phyloP scores from a whole-genome alignment of 2,797 vertebrate species.

The Sebastiscus albofasciatus region DNA sequence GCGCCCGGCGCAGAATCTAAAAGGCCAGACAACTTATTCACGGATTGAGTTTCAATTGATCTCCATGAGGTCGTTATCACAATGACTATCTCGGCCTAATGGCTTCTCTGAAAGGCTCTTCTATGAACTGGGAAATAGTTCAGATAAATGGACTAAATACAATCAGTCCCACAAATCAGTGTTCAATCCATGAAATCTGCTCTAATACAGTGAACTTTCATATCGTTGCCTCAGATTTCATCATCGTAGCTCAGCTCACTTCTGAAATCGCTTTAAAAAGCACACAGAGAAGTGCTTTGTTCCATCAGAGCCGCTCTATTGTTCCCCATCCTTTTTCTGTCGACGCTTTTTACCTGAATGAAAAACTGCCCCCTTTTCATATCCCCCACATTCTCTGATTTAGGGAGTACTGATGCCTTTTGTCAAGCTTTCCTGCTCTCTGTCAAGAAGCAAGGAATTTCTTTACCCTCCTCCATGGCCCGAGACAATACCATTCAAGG shows the following conservation, averaged over 20 bases:
- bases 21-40: slow-evolving; percentile 48
- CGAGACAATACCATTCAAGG: slow-evolving; percentile 81
- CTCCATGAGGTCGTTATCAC: slow-evolving; percentile 51
- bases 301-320: slow-evolving; percentile 45
- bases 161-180: slow-evolving; percentile 50
- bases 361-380: slow-evolving; percentile 67
- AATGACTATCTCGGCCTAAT: slow-evolving; percentile 57
- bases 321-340: slow-evolving; percentile 49
- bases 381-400: slow-evolving; percentile 65
- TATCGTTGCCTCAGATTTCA: slow-evolving; percentile 70
- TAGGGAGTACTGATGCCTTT: slow-evolving; percentile 71
- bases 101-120: slow-evolving; percentile 61
- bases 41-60: slow-evolving; percentile 77
- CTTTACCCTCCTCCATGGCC: slow-evolving; percentile 69
- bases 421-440: slow-evolving; percentile 75
- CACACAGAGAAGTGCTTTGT: slow-evolving; percentile 49
- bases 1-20: neutral
- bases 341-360: slow-evolving; percentile 72
- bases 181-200: slow-evolving; percentile 52
- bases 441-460: slow-evolving; percentile 75
- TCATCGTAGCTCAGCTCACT: slow-evolving; percentile 56
- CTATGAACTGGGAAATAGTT: slow-evolving; percentile 47
- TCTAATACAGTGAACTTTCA: slow-evolving; percentile 54
- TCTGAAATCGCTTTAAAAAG: slow-evolving; percentile 55
- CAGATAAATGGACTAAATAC: slow-evolving; percentile 58